phyloP scores from a whole-genome alignment of 2,888 invertebrate species.

The Drosophila merina region DNA sequence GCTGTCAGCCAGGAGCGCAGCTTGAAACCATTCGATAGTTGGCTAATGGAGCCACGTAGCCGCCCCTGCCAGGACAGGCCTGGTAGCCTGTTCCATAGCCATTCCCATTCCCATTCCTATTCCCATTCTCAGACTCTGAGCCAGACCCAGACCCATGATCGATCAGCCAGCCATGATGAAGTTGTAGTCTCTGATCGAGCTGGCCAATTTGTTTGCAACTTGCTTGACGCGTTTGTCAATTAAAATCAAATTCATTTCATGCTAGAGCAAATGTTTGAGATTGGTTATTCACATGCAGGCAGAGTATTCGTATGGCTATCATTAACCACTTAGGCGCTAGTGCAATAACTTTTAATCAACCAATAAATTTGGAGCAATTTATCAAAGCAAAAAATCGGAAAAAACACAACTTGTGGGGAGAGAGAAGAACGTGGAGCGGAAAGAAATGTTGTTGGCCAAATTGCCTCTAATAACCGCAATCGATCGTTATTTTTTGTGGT shows the following conservation, averaged over 20 bases:
- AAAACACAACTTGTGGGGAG: not conserved
- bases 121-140: too few species aligned
- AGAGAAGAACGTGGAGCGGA: constrained; percentile 27
- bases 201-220: constrained; percentile 71
- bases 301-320: constrained; percentile 52
- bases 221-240: constrained; percentile 79
- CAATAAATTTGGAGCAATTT: constrained; percentile 78
- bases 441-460: constrained; percentile 73
- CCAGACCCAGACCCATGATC: constrained; percentile 27
- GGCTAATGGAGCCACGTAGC: constrained; percentile 66
- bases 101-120: not conserved
- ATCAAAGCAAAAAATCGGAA: constrained; percentile 44
- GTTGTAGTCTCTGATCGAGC: constrained; percentile 45
- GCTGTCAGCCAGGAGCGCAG: constrained; percentile 51
- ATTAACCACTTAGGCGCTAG: constrained; percentile 76
- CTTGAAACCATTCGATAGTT: constrained; percentile 52
- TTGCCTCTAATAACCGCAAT: constrained; percentile 81
- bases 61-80: constrained; percentile 54
- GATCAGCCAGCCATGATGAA: constrained; percentile 40
- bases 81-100: not conserved
- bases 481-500: constrained; percentile 81
- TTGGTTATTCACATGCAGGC: constrained; percentile 6
- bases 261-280: constrained; percentile 50
- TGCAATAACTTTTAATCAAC: constrained; percentile 79
- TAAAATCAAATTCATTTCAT: constrained; percentile 76